Percentiles rank a stretch among this genome's conserved stretches.
Conservation (phyloP, 2,113 vertebrate species). For the Pangasianodon gigas region DNA sequence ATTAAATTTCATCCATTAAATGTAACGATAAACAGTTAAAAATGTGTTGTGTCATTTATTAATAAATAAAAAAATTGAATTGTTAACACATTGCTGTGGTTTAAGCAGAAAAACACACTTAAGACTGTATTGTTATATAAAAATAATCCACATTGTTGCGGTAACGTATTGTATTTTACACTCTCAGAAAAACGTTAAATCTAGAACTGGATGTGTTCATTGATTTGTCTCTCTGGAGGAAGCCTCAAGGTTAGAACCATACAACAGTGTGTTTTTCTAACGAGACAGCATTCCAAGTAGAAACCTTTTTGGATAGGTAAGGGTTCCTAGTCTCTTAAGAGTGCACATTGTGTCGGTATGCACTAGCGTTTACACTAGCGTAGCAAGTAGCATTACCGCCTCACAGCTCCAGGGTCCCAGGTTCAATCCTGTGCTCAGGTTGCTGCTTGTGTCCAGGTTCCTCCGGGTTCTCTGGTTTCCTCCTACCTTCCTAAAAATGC, state of each 20-base stretch:
- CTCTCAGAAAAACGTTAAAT: not conserved
- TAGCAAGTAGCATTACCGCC: not conserved
- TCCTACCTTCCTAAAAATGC: not conserved
- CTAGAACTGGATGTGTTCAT: not conserved
- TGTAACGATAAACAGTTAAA: not conserved
- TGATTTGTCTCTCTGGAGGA: not conserved
- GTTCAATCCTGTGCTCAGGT: not conserved
- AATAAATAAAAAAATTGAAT: not conserved
- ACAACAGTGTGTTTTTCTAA: not conserved
- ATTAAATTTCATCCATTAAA: too few species aligned
- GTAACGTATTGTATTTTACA: not conserved
- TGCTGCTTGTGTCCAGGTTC: not conserved
- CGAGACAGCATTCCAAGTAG: not conserved
- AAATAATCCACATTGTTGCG: not conserved
- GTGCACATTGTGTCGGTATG: not conserved
- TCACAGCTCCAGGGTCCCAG: not conserved
- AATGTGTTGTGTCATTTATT: not conserved
- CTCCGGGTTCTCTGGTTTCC: not conserved
- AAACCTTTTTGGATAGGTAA: not conserved
- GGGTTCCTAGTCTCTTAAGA: not conserved
- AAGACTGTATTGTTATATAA: not conserved
- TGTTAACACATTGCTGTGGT: not conserved
- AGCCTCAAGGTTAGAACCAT: not conserved
- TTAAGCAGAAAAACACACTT: not conserved
- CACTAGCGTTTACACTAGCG: not conserved